Evolutionary conservation across 2,888 invertebrate species (phyloP).

Genomic region (Hyles lineata): DNA sequence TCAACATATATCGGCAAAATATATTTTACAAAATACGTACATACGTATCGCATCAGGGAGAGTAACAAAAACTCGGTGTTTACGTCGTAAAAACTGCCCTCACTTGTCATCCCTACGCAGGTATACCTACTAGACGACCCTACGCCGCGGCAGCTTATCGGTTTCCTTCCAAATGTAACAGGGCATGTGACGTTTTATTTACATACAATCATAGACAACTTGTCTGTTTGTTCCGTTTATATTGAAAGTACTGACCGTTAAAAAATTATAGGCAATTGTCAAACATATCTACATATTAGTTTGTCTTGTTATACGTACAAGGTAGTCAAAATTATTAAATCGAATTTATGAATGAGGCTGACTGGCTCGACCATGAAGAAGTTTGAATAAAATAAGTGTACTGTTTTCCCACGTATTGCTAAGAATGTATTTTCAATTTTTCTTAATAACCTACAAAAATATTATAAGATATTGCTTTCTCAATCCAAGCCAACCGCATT

Average conservation of each 20-base stretch:
- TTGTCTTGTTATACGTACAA: too few species aligned
- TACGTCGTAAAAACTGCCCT: slow-evolving; percentile 74
- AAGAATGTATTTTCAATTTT: too few species aligned
- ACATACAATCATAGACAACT: neutral
- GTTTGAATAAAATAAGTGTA: too few species aligned
- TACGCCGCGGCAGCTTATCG: slow-evolving; percentile 54
- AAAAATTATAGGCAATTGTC: neutral
- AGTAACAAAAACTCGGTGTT: slow-evolving; percentile 47
- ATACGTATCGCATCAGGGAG: slow-evolving; percentile 24
- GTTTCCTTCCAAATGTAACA: slow-evolving; percentile 48
- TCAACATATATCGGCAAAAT: slow-evolving; percentile 8
- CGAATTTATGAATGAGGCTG: too few species aligned
- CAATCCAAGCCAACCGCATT: neutral
- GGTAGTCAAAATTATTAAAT: too few species aligned
- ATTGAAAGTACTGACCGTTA: neutral
- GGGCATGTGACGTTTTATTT: slow-evolving; percentile 25
- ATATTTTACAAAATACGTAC: slow-evolving; percentile 4
- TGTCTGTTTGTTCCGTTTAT: neutral
- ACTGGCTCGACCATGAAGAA: too few species aligned
- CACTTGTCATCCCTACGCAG: slow-evolving; percentile 60
- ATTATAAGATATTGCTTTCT: too few species aligned
- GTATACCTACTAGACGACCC: slow-evolving; percentile 42
- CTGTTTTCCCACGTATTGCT: neutral
- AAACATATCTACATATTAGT: too few species aligned
- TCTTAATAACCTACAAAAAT: too few species aligned